A percentile compares a stretch with the other conserved stretches of the same genome.
These are phyloP conservation scores for Caenorhabditis latens DNA, from an alignment of 1,140 invertebrate species.

Conservation along the genomic window DNA sequence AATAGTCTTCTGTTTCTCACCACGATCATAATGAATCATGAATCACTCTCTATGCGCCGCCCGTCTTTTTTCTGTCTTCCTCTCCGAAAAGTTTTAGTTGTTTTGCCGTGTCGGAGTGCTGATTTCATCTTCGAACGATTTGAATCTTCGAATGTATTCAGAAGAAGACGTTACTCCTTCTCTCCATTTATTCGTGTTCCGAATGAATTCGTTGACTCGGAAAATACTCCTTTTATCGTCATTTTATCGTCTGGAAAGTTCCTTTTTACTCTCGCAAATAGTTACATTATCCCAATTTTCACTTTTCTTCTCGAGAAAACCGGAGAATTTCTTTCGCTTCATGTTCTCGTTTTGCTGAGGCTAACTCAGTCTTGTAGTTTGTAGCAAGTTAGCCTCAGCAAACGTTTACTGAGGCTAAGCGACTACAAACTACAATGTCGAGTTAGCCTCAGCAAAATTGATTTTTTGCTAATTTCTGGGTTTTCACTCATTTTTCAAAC, in stretches of 20 bases:
- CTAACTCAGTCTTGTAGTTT: neutral
- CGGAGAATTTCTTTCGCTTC: neutral
- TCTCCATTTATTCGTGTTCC: neutral
- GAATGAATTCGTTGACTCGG: constrained; percentile 6
- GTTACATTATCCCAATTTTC: neutral
- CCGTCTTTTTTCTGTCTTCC: neutral
- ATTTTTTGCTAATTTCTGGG: too few species aligned
- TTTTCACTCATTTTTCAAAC: too few species aligned
- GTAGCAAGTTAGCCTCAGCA: neutral
- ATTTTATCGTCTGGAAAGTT: constrained; percentile 48
- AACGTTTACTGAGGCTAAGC: neutral
- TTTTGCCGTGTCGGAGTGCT: constrained; percentile 16
- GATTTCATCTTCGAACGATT: constrained; percentile 42
- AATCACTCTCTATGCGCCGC: neutral
- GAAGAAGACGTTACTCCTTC: constrained; percentile 2
- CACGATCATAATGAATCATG: constrained; percentile 41
- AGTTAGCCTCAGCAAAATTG: too few species aligned
- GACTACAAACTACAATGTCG: too few species aligned
- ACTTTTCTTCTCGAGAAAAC: neutral
- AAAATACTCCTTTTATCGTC: constrained; percentile 29
- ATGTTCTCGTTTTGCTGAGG: neutral
- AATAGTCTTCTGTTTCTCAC: neutral
- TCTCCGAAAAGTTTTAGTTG: constrained; percentile 38
- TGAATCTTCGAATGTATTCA: neutral
- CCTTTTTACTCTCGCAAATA: neutral